phyloP scores from a whole-genome alignment of 2,113 vertebrate genomes.

The Pungitius pungitius region DNA sequence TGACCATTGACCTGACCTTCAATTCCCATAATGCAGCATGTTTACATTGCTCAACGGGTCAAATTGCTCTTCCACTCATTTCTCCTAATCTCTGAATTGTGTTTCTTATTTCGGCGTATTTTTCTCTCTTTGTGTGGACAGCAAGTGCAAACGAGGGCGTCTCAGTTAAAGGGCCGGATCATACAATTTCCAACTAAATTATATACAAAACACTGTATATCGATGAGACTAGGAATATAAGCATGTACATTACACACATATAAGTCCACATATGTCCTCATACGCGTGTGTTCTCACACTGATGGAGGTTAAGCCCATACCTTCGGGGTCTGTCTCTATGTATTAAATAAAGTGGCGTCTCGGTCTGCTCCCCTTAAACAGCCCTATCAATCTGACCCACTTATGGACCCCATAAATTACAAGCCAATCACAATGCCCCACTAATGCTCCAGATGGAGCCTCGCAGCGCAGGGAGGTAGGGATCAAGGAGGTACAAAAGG shows the following conservation, averaged over 20 bases:
- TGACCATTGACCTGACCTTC: not conserved
- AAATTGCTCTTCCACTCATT: not conserved
- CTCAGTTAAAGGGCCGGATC: not conserved
- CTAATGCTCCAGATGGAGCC: constrained; percentile 62
- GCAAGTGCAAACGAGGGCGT: not conserved
- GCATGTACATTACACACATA: not conserved
- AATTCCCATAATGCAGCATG: constrained; percentile 7
- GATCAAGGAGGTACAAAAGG: constrained; percentile 8
- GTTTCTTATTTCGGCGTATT: not conserved
- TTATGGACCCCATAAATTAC: constrained; percentile 77
- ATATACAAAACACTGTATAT: not conserved
- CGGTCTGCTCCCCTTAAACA: constrained; percentile 67
- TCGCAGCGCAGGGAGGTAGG: constrained; percentile 10
- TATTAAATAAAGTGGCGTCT: constrained; percentile 72
- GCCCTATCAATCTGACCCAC: constrained; percentile 77
- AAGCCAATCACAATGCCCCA: constrained; percentile 66
- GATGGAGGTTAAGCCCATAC: constrained; percentile 58
- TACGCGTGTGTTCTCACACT: constrained; percentile 8
- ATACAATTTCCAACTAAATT: not conserved
- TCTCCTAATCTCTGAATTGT: not conserved
- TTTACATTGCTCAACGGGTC: not conserved
- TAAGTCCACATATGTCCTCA: not conserved
- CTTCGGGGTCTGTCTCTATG: constrained; percentile 61
- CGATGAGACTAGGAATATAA: not conserved
- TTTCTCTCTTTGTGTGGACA: not conserved